Base-by-base conservation (phyloP, 2,797 vertebrate species). In the Cyprinodon diabolis region DNA sequence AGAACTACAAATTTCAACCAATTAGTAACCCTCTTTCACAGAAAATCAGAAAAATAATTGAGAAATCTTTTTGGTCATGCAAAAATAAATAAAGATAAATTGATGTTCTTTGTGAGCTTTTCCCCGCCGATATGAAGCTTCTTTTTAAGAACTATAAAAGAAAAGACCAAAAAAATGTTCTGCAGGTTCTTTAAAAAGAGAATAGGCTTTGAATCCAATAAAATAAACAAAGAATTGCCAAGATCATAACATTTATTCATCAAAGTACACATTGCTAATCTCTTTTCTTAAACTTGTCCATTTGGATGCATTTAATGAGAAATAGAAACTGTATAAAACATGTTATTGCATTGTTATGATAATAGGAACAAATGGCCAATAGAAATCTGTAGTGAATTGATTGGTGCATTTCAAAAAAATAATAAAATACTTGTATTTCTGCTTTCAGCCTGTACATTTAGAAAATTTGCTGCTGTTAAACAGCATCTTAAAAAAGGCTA, bases 1-100 rank as follows among this genome's bases (percentile, higher is more conserved):
- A 21, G 2, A n/a, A 57, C 58, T 58, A 30, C 1, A 49, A 54
- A 48, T 57, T 83, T 66, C 63, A 63, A 4, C 57, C 60, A 10
- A 4, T 10, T 21, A 76, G 23, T 0, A 11, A 75, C 14, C 8
- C 8, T n/a, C 48, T 63, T 63, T 10, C 60, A 63, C 37, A 63
- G 37, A 65, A 47, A 23, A 47, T n/a, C 40, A 13, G 21, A 9
- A 30, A 43, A 56, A 43, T 25, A 35, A 23, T 21, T 4, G 3
- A n/a, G 74, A 19, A 40, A 54, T 66, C 4, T 1, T n/a, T 62
- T 62, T 57, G 14, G 47, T 6, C 2, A n/a, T 23, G 4, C 52
- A 43, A 25, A 30, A 72, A 35, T 65, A 75, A 54, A 69, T 30
- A 51, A 2, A 5, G 6, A 43, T 0, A 43, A 43, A 5, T 43